Evolutionary conservation across 2,797 vertebrate species (phyloP).

Genomic region (Squalus acanthias): DNA sequence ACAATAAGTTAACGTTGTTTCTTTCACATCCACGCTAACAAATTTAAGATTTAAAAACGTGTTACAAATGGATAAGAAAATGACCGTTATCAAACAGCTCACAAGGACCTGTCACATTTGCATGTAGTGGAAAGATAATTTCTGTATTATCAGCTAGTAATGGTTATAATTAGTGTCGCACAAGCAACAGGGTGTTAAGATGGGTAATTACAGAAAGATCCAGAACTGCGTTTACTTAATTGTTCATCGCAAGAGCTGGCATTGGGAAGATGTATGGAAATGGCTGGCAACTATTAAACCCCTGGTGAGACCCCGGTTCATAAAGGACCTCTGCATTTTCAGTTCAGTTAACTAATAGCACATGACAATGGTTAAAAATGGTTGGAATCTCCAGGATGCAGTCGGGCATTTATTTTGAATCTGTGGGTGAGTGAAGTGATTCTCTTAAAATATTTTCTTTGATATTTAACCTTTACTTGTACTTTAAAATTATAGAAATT

Average conservation of each 20-base stretch:
- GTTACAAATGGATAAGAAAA: neutral
- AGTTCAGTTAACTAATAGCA: slow-evolving; percentile 24
- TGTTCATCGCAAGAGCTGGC: slow-evolving; percentile 46
- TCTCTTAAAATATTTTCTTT: neutral
- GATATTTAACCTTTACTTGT: neutral
- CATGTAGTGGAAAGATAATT: slow-evolving; percentile 56
- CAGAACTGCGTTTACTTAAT: slow-evolving; percentile 57
- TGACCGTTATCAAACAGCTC: slow-evolving; percentile 32
- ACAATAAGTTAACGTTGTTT: neutral
- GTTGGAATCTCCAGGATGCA: neutral
- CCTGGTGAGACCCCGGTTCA: slow-evolving; percentile 42
- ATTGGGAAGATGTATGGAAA: slow-evolving; percentile 38
- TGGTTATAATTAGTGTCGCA: slow-evolving; percentile 65
- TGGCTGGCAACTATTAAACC: slow-evolving; percentile 41
- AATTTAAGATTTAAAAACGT: slow-evolving; percentile 15
- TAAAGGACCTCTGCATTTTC: slow-evolving; percentile 11
- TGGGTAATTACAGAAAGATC: slow-evolving; percentile 54
- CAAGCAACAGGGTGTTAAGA: slow-evolving; percentile 55
- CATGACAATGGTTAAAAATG: neutral
- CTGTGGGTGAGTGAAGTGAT: neutral
- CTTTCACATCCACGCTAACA: neutral
- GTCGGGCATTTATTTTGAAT: neutral
- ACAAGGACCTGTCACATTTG: slow-evolving; percentile 46
- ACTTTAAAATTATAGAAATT: neutral
- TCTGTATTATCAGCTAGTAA: slow-evolving; percentile 58